Base-by-base conservation (phyloP, 53 echinoderm and acorn worm genomes). In the Zoroaster sp. region DNA sequence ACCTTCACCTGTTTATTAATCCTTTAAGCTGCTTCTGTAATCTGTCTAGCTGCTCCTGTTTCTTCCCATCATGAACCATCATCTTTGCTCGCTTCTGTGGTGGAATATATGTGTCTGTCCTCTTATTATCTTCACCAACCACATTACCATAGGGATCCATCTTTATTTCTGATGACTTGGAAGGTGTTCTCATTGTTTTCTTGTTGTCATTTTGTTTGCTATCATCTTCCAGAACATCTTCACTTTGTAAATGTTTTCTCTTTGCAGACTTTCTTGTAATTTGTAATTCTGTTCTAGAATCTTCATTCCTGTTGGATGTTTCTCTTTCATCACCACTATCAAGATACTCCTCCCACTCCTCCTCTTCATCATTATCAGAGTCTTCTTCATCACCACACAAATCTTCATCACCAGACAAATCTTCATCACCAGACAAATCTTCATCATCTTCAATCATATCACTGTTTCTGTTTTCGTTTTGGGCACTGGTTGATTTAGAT, bases 81-180 rank as follows among this genome's bases (percentile, higher is more conserved):
- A 98, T 89, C 91, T 92, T 91, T 14, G 98, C 98, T 78, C 98
- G 81, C 70, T 91, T 94, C 80, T 98, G 98, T 37, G 98, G 98
- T 11, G 98, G 98, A 8, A 98, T 72, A 76, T 99, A 96, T 0
- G 90, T 66, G 1, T 86, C 88, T 0, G 88, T 80, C 35, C n/a
- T 71, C 75, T 81, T 81, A 0, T 25, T 59, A 18, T 89, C 66
- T 36, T 80, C 88, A 13, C 89, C 91, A 14, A 93, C 77, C 0
- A 91, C 4, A 59, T 91, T 94, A 38, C 98, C 95, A 36, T 95
- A 95, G 0, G 95, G 94, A 81, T 95, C 98, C 88, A 95, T 95
- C 75, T 95, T 96, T 15, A 66, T 23, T 30, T n/a, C 37, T 13
- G 66, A 88, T 10, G 20, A 11, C 39, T 86, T 33, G 35, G 7